Evolutionary conservation across 2,113 vertebrate genomes (phyloP).

Genomic region (Trogon surrucura): DNA sequence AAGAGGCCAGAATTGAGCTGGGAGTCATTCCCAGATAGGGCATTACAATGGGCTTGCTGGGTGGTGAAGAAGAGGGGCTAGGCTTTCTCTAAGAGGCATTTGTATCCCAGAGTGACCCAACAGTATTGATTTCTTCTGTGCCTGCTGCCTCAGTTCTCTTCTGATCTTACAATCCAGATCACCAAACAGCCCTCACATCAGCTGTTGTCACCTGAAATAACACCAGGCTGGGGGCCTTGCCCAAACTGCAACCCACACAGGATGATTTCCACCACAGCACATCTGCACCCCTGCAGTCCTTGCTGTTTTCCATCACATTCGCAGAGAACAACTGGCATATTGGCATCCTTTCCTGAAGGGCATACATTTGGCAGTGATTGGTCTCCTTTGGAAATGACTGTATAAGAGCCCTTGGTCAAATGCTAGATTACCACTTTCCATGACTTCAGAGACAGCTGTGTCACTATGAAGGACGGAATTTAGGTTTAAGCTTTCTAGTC

Average conservation of each 20-base stretch:
- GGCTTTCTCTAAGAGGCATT: background rate
- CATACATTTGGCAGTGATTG: background rate
- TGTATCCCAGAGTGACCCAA: background rate
- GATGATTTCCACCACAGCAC: background rate
- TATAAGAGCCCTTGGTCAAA: background rate
- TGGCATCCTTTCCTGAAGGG: background rate
- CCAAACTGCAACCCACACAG: accelerated
- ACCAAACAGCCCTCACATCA: background rate
- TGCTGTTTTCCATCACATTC: background rate
- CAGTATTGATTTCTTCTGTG: background rate
- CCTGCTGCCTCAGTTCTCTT: background rate
- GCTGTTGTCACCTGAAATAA: background rate
- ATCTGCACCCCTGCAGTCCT: background rate
- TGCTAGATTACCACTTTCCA: background rate
- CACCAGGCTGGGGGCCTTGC: background rate
- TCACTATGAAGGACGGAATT: background rate
- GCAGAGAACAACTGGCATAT: background rate
- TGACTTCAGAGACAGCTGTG: slow-evolving; percentile 35
- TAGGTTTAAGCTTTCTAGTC: background rate
- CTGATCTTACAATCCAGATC: background rate
- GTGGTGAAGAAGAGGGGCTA: background rate
- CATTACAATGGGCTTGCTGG: background rate
- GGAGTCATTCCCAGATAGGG: background rate
- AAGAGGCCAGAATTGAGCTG: background rate
- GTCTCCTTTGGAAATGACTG: background rate